A percentile compares a stretch with the other conserved stretches of the same genome.
phyloP scores from a whole-genome alignment of 2,888 invertebrate genomes.

The Cryptophagus acutangulus region DNA sequence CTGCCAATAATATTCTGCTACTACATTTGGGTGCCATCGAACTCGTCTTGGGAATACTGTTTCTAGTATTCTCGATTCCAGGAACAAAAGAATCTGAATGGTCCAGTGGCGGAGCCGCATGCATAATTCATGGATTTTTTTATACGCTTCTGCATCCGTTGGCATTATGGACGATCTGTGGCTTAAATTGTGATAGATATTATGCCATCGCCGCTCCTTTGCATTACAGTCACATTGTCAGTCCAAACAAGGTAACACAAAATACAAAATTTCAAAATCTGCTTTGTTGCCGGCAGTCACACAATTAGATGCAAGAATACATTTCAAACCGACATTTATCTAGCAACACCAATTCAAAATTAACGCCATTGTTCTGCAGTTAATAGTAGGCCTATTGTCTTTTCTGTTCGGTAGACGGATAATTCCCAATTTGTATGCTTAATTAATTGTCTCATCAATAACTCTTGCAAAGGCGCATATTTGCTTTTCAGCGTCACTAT shows the following conservation, averaged over 20 bases:
- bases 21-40: slow-evolving; percentile 70
- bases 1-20: slow-evolving; percentile 67
- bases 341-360: too few species aligned
- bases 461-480: too few species aligned
- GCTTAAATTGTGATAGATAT: slow-evolving; percentile 72
- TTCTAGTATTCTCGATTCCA: slow-evolving; percentile 55
- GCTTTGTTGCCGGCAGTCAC: too few species aligned
- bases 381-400: too few species aligned
- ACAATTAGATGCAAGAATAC: too few species aligned
- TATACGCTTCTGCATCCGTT: slow-evolving; percentile 69
- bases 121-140: slow-evolving; percentile 62
- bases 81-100: slow-evolving; percentile 48
- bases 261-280: too few species aligned
- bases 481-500: too few species aligned
- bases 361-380: too few species aligned
- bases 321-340: too few species aligned
- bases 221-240: slow-evolving; percentile 73
- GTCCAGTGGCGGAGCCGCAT: slow-evolving; percentile 53
- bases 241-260: slow-evolving; percentile 64
- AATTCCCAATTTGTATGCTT: too few species aligned
- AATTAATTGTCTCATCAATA: too few species aligned
- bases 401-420: too few species aligned
- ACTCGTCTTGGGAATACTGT: slow-evolving; percentile 59
- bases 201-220: slow-evolving; percentile 76
- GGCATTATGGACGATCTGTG: slow-evolving; percentile 75